Conservation (phyloP, 2,888 invertebrate genomes). For the Melanchra persicariae region DNA sequence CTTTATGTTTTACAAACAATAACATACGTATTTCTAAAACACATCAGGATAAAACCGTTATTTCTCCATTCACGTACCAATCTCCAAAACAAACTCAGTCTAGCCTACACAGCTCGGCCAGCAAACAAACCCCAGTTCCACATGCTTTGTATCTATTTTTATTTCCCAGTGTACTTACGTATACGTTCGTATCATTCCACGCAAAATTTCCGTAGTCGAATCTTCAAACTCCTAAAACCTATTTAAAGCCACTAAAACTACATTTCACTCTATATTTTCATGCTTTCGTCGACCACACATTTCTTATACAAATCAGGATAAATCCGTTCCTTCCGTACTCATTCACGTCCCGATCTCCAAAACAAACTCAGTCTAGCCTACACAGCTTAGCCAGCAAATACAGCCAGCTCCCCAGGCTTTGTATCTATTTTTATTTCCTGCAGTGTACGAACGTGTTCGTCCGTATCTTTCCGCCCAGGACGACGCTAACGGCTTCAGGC, state of each 20-base stretch:
- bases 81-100: constrained; percentile 9
- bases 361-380: constrained; percentile 14
- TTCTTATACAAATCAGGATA: not conserved
- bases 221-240: too few relatives aligned
- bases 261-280: too few relatives aligned
- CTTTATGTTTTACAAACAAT: not conserved
- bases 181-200: constrained; percentile 33
- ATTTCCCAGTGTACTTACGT: constrained; percentile 26
- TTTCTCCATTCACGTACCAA: constrained; percentile 6
- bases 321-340: not conserved
- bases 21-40: not conserved
- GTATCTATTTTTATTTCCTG: constrained; percentile 33
- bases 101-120: constrained; percentile 4
- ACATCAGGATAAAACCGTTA: not conserved
- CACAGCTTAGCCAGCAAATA: constrained; percentile 21
- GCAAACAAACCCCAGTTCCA: constrained; percentile 17
- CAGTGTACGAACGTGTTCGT: constrained; percentile 17
- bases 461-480: constrained; percentile 31
- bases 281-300: not conserved
- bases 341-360: constrained; percentile 6
- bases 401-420: constrained; percentile 1
- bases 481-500: constrained; percentile 14
- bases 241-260: too few relatives aligned
- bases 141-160: constrained; percentile 28
- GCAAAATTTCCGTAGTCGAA: too few relatives aligned